Evolutionary conservation across 2,888 invertebrate genomes (phyloP).

Genomic region (Leptopilina syphax): DNA sequence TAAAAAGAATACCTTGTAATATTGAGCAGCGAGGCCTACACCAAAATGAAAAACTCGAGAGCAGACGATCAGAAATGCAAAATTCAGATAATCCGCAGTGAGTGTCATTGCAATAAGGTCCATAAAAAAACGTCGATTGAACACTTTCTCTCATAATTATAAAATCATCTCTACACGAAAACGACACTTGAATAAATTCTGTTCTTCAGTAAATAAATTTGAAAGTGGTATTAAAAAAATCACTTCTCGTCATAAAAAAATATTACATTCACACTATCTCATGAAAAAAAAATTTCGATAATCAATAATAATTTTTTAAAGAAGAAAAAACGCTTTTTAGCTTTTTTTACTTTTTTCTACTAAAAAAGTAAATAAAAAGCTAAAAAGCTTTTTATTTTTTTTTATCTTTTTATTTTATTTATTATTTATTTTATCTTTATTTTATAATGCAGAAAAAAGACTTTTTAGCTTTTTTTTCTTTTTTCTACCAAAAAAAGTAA

Average conservation of each 20-base stretch:
- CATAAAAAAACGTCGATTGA: constrained; percentile 7
- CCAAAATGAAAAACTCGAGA: constrained; percentile 68
- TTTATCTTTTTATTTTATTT: no score
- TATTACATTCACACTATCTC: not conserved
- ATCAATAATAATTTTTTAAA: not conserved
- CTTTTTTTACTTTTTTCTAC: no score
- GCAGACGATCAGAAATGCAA: constrained; percentile 66
- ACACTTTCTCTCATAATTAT: constrained; percentile 35
- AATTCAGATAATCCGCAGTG: constrained; percentile 67
- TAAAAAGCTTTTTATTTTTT: no score
- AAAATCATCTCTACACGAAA: constrained; percentile 1
- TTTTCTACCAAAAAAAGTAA: no score
- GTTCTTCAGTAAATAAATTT: not conserved
- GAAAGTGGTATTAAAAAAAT: not conserved
- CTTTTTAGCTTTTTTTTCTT: no score
- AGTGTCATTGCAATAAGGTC: constrained; percentile 60
- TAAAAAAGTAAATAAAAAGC: no score
- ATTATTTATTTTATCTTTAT: no score
- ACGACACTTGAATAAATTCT: constrained; percentile 4
- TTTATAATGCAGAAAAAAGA: no score
- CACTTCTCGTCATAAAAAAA: not conserved
- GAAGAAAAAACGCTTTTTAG: no score
- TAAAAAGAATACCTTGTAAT: constrained; percentile 61
- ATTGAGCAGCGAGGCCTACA: constrained; percentile 67
- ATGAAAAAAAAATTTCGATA: not conserved